Evolutionary conservation across 2,888 invertebrate genomes (phyloP), one percentile per base, ranked within the genome.

Genomic region (Pristionchus japonicus): DNA sequence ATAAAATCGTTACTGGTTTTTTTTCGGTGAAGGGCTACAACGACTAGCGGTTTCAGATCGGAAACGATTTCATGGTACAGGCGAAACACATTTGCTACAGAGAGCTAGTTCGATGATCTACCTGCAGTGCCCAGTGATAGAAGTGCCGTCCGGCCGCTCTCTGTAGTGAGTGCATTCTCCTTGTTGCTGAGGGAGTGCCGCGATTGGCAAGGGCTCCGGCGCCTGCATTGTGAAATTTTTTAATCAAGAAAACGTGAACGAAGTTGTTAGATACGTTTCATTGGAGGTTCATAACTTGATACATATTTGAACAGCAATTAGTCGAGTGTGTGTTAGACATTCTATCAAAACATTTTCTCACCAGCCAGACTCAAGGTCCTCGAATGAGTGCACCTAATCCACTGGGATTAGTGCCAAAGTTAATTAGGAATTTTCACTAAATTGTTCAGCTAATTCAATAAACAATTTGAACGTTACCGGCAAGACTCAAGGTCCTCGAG

Each of bases 141-240:
- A 99, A 99, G 95, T 98, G 96, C 95, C 98, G 97, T 0, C 98
- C 99, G 37, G 99, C 99, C 15, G 97, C 96, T 88, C 98, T 96
- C 95, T 98, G 97, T 90, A 97, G 95, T 20, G 97, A 96, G 92
- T 97, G 96, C 89, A 93, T 93, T 87, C 93, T 86, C 43, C 94
- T 86, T 3, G 94, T 91, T 34, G 91, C 91, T 0, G 92, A 92
- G 61, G 92, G 92, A 0, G 92, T 92, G 37, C 91, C 89, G 43
- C 87, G 87, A 31, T 87, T 87, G 57, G 87, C 87, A 0, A 87
- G 80, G 2, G 87, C 87, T 3, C 87, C 87, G 17, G 87, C 87
- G 80, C 87, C 86, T 70, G 27, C 2, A 13, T 23, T 9, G 7
- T 9, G 43, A 43, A 74, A 74, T 37, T 43, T 23, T 23, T 31